A percentile compares a stretch with the other conserved stretches of the same genome.
Evolutionary conservation across 1,140 invertebrate species (phyloP).

Genomic region (Macrostomum lignano): DNA sequence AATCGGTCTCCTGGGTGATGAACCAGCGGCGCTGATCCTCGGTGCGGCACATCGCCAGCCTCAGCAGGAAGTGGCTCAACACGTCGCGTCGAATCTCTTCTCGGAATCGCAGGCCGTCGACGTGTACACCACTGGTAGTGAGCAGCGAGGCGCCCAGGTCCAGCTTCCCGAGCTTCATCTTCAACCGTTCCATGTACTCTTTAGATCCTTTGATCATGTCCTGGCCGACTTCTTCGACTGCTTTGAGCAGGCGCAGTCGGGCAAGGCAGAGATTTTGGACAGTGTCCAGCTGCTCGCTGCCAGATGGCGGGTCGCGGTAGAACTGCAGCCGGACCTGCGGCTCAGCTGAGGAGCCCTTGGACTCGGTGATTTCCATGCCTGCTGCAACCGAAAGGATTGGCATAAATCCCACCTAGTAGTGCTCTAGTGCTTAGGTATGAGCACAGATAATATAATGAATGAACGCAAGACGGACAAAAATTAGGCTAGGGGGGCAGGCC

Average conservation of each 20-base stretch:
- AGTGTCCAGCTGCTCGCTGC: not conserved
- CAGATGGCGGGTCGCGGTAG: not conserved
- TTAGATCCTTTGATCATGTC: constrained; percentile 37
- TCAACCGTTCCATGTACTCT: constrained; percentile 44
- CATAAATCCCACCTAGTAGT: too few relatives aligned
- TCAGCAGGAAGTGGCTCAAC: constrained; percentile 67
- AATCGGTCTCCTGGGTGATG: constrained; percentile 52
- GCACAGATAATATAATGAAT: too few relatives aligned
- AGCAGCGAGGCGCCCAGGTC: constrained; percentile 32
- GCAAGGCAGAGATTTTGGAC: not conserved
- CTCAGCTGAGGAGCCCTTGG: too few relatives aligned
- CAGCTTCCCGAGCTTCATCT: too few relatives aligned
- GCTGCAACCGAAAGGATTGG: too few relatives aligned
- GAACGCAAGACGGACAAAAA: too few relatives aligned
- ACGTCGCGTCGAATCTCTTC: constrained; percentile 5
- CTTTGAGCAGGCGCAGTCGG: constrained; percentile 32
- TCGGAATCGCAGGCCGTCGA: constrained; percentile 5
- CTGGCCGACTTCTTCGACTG: constrained; percentile 39
- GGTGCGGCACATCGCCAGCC: constrained; percentile 57
- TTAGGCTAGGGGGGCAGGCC: too few relatives aligned
- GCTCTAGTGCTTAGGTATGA: too few relatives aligned
- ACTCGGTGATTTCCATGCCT: too few relatives aligned
- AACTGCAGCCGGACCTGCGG: not conserved
- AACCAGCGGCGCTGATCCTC: constrained; percentile 64
- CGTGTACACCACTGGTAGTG: not conserved